Base-by-base conservation (phyloP, 2,888 invertebrate species). In the Lottia gigantea region DNA sequence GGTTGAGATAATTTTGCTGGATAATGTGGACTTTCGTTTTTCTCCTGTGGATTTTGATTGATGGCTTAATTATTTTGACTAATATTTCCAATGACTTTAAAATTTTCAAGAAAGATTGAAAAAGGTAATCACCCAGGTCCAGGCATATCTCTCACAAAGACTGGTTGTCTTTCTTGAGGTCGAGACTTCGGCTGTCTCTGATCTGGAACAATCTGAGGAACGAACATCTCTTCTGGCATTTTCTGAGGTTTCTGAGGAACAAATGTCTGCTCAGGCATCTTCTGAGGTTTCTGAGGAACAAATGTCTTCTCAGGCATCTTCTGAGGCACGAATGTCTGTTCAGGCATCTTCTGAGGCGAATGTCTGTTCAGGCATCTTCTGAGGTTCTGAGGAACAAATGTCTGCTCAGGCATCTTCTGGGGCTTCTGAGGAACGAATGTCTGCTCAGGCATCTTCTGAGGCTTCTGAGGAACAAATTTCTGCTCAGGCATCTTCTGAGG, bases 71-170 rank as follows among this genome's bases (percentile, higher is more conserved):
- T 40, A 8, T 8, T 40, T 40, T 8, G 7, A 40, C 11, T 40
- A 40, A 40, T 11, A 40, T 11, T 40, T 40, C 40, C 2, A 4
- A 40, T 4, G 31, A 31, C 6, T 31, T 31, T 4, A 6, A 31
- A 4, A 31, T 31, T 31, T 40, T 40, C 1, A 40, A 40, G 40
- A 40, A 31, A 40, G 40, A 40, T 11, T 55, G 15, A 23, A 19
- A 55, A 55, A 55, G 23, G 19, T 55, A 55, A 3, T 55, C 55
- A 55, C 55, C 55, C 55, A 19, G 55, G 23, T 55, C 55, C 55
- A 55, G 55, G 23, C 55, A 55, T 55, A 55, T 55, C 55, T 55
- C 19, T 55, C 19, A 55, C 23, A 55, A 55, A 55, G 14, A 23
- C 55, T 55, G 55, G 55, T 55, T 55, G 55, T 55, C 55, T 55